Conservation (phyloP, 1,140 invertebrate species). For the Aphelenchoides fujianensis region DNA sequence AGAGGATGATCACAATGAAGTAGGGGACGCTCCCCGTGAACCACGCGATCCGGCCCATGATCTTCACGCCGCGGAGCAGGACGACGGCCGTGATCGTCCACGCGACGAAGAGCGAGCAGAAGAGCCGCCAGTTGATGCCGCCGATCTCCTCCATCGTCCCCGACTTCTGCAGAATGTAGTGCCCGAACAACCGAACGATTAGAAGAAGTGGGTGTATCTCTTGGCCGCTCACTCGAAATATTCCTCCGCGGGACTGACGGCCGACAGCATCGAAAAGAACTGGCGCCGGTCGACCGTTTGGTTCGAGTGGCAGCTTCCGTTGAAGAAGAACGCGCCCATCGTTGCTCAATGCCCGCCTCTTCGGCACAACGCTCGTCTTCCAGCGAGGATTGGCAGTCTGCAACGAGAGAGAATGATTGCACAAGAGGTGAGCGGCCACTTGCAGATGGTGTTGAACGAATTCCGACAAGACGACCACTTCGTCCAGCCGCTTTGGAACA, state of each 20-base stretch:
- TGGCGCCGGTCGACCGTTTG: neutral
- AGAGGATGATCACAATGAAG: constrained; percentile 44
- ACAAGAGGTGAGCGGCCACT: neutral
- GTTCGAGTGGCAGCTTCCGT: constrained; percentile 19
- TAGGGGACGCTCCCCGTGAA: constrained; percentile 49
- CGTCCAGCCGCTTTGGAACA: constrained; percentile 75
- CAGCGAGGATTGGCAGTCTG: constrained; percentile 23
- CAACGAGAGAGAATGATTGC: constrained; percentile 7
- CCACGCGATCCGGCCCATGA: constrained; percentile 40
- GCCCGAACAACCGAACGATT: neutral
- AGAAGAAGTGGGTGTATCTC: neutral
- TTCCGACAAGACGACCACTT: constrained; percentile 78
- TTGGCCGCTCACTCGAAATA: constrained; percentile 30
- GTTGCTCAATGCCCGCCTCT: too few species aligned
- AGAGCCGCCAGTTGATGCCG: constrained; percentile 15
- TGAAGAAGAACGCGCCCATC: constrained; percentile 30
- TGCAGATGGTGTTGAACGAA: constrained; percentile 73
- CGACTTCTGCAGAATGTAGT: constrained; percentile 7
- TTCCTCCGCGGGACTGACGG: constrained; percentile 26
- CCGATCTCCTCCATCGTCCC: constrained; percentile 8
- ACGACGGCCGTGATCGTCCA: constrained; percentile 43
- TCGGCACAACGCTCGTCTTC: constrained; percentile 25
- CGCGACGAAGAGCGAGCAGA: constrained; percentile 15
- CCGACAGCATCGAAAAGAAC: neutral
- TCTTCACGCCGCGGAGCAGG: constrained; percentile 45